Conservation (phyloP, 1,140 invertebrate species). For the Heliothis subflexa region DNA sequence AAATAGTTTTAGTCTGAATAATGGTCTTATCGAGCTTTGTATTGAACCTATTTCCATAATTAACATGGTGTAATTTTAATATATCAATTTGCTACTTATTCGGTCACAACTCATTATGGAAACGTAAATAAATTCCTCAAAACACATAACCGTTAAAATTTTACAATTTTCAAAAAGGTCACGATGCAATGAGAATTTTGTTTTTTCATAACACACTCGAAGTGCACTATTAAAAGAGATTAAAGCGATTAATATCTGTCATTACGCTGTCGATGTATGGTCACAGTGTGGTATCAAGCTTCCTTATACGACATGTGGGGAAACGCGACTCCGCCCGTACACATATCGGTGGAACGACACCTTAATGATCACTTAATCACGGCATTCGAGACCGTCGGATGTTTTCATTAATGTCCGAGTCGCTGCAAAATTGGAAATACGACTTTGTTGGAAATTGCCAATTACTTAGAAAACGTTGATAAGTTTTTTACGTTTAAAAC, state of each 20-base stretch:
- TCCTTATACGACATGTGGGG: constrained; percentile 56
- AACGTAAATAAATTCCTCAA: neutral
- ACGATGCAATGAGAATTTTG: neutral
- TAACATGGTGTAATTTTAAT: neutral
- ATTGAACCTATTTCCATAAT: neutral
- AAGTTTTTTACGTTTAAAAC: constrained; percentile 5
- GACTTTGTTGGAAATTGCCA: constrained; percentile 48
- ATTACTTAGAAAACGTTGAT: constrained; percentile 41
- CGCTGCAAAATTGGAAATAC: constrained; percentile 44
- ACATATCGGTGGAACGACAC: constrained; percentile 55
- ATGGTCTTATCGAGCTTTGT: neutral
- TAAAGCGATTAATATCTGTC: constrained; percentile 60
- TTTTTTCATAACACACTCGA: constrained; percentile 36
- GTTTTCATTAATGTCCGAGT: constrained; percentile 54
- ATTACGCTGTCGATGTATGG: constrained; percentile 51
- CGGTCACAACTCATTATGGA: neutral
- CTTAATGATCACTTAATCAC: constrained; percentile 65
- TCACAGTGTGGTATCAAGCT: constrained; percentile 53
- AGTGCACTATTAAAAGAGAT: constrained; percentile 49
- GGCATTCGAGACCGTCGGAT: constrained; percentile 40
- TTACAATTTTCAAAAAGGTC: constrained; percentile 23
- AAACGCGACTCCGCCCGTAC: constrained; percentile 48
- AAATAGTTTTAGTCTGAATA: neutral
- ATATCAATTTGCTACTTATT: neutral
- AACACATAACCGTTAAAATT: neutral